Evolutionary conservation across 2,888 invertebrate genomes (phyloP), one percentile per base, ranked within the genome.

Genomic region (Dusona sp.): DNA sequence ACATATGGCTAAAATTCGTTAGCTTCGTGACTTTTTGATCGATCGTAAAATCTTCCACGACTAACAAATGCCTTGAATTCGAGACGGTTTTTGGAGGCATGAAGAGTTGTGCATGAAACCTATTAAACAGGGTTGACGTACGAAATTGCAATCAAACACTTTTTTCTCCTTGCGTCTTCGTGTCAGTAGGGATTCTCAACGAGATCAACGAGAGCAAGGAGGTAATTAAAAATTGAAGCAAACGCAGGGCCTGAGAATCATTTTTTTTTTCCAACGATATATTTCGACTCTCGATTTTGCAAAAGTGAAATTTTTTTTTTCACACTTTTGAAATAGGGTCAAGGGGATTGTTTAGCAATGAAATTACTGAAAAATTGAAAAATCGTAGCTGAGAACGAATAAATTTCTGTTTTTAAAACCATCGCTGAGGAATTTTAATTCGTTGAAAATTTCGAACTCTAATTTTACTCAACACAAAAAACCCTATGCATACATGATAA

Each of bases 311-410:
- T 61, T 61, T 61, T 29, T 61, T 61, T 61, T 29, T 29, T 6
- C 61, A 61, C 61, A 29, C 61, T 16, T 61, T 61, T 61, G 29
- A 29, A 61, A 61, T 29, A 13, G 4, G 61, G 61, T 61, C 61
- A 61, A 61, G 61, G 61, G 11, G 61, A 61, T 61, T 13, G 13
- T 61, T 22, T 19, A 48, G 13, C 25, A 25, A 61, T 29, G 11
- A 61, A 29, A 13, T 61, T 29, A 29, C 29, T 25, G 13, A 61
- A 61, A 25, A 61, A 25, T 16, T 29, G 61, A 61, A 25, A 54
- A 61, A 61, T 61, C 13, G 61, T 29, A 29, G 25, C 25, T 29
- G 0, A 29, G 2, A 16, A 61, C 3, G 16, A 29, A 19, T 48
- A 16, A 70, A 70, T 70, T 29, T 48, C 45, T 19, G 3, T 16